Evolutionary conservation across 2,888 invertebrate species (phyloP).

Genomic region (Unio pictorum): DNA sequence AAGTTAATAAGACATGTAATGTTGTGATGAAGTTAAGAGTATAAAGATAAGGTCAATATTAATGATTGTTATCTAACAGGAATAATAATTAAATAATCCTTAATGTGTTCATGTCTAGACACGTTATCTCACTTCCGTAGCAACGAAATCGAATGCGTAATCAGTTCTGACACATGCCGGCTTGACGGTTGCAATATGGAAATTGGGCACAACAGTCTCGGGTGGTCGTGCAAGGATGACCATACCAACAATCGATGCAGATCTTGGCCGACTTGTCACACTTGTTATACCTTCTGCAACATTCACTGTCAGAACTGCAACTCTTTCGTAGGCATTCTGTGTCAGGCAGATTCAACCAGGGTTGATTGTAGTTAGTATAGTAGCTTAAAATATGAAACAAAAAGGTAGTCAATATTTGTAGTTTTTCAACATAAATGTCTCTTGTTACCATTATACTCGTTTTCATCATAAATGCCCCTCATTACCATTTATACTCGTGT

Average conservation of each 20-base stretch:
- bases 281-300: conserved; percentile 60
- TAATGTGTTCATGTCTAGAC: too few relatives aligned
- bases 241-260: conserved; percentile 69
- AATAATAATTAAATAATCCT: too few relatives aligned
- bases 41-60: too few relatives aligned
- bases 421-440: too few relatives aligned
- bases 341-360: conserved; percentile 62
- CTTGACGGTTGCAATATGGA: conserved; percentile 49
- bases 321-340: conserved; percentile 56
- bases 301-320: conserved; percentile 54
- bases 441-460: too few relatives aligned
- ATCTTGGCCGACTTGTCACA: conserved; percentile 60
- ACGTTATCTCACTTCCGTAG: too few relatives aligned
- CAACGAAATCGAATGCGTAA: not conserved
- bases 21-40: too few relatives aligned
- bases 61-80: too few relatives aligned
- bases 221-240: conserved; percentile 54
- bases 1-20: too few relatives aligned
- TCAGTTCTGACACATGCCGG: conserved; percentile 13
- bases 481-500: too few relatives aligned
- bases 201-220: conserved; percentile 63
- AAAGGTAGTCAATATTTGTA: too few relatives aligned
- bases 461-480: too few relatives aligned
- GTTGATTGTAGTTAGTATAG: conserved; percentile 39
- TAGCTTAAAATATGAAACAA: conserved; percentile 10